Evolutionary conservation across 2,113 vertebrate genomes (phyloP), one percentile per base, ranked within the genome.

Genomic region (Hiodon tergisus): DNA sequence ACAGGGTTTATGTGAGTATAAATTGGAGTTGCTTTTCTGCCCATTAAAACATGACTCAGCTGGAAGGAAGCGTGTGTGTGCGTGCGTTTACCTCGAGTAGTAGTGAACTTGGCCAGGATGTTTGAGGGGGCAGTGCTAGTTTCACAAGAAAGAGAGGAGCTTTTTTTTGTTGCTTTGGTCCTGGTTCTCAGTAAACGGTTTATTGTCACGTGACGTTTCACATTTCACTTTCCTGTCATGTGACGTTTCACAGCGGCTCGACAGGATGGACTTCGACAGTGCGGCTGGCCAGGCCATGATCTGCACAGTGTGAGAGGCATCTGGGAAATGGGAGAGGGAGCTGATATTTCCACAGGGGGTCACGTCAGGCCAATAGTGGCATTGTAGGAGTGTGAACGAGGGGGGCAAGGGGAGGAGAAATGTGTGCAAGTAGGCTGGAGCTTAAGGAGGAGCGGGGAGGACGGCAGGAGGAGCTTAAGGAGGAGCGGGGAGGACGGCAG

Each of bases 11-110:
- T 89, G 88, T 88, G 87, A 90, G 86, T 85, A 86, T 85, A 85
- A 87, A 83, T 79, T 86, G 81, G 85, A 81, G 82, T 84, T 80
- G 58, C 81, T 81, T 83, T 86, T 85, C 76, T 83, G 80, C 75
- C 83, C 82, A 87, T 83, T 88, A 82, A 88, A 86, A 86, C 73
- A 76, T 90, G 88, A 88, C 86, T 90, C 86, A 89, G 85, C 84
- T 87, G 87, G 86, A 81, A 79, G 73, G 48, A 16, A 58, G 81
- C 80, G 81, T 69, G 69, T 58, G 55, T 47, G 17, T 14, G n/a
- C 14, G 69, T 71, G 17, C 7, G 10, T 47, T 31, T 31, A 31
- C 31, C 31, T 31, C 31, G 54, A 59, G 16, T 58, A 17, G 11
- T 16, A 4, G 17, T 17, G 14, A 17, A 52, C 16, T 57, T 57